Evolutionary conservation across 2,888 invertebrate genomes (phyloP).

Genomic region (Harpalus rubripes): DNA sequence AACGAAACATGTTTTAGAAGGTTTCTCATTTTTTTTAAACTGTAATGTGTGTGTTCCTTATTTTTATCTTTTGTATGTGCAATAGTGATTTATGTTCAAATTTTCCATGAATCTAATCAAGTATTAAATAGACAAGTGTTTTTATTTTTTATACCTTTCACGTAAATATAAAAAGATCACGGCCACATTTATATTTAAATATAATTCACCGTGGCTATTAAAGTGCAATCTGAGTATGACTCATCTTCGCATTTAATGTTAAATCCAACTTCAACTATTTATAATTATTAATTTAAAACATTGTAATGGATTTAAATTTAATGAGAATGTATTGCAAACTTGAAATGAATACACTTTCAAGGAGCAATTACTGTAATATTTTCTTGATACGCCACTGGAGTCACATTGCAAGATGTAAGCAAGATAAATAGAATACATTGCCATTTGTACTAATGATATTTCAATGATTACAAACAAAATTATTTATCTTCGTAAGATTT

Average conservation of each 20-base stretch:
- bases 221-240: constrained; percentile 31
- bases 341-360: neutral
- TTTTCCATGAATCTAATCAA: constrained; percentile 13
- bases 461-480: constrained; percentile 17
- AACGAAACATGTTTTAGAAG: too few species aligned
- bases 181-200: constrained; percentile 40
- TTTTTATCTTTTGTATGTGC: neutral
- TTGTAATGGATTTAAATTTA: neutral
- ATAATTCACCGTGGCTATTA: constrained; percentile 39
- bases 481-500: constrained; percentile 29
- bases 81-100: constrained; percentile 9
- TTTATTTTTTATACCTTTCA: constrained; percentile 43
- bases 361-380: neutral
- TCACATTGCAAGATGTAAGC: neutral
- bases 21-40: too few species aligned
- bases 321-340: neutral
- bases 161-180: constrained; percentile 51
- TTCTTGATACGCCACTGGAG: neutral
- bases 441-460: constrained; percentile 32
- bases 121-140: neutral
- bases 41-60: neutral
- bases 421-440: constrained; percentile 22
- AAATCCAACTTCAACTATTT: constrained; percentile 17
- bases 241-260: constrained; percentile 43
- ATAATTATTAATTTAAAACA: neutral